phyloP scores from a whole-genome alignment of 2,797 vertebrate genomes.

The Labroides dimidiatus region DNA sequence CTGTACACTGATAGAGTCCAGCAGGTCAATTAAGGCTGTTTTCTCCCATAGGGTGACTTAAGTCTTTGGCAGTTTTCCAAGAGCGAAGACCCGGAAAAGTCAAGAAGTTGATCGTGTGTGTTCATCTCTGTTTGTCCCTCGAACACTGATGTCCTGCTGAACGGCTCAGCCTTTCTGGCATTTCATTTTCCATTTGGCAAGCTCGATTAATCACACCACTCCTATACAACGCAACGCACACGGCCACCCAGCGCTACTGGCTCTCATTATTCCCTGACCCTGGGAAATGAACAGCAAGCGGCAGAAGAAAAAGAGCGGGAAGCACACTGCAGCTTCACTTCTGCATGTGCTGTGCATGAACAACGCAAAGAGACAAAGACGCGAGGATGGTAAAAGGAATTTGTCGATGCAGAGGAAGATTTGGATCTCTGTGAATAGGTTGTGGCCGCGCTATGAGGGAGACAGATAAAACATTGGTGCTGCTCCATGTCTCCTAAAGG shows the following conservation, averaged over 20 bases:
- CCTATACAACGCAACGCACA: constrained; percentile 71
- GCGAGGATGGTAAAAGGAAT: constrained; percentile 19
- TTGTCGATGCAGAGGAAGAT: constrained; percentile 41
- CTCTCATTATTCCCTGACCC: constrained; percentile 66
- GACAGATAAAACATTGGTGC: constrained; percentile 75
- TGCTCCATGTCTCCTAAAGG: constrained; percentile 72
- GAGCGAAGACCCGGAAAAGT: constrained; percentile 68
- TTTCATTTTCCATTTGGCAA: constrained; percentile 83
- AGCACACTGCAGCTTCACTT: constrained; percentile 1
- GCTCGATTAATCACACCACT: constrained; percentile 83
- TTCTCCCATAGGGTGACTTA: constrained; percentile 52
- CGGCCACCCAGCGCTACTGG: constrained; percentile 66
- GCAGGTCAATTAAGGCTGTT: constrained; percentile 71
- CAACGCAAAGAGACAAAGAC: constrained; percentile 24
- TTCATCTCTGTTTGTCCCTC: constrained; percentile 60
- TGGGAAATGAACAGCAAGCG: constrained; percentile 51
- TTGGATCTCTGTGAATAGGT: constrained; percentile 59
- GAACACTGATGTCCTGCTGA: constrained; percentile 67
- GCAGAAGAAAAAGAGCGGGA: constrained; percentile 32
- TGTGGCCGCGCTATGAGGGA: constrained; percentile 47
- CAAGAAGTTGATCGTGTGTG: constrained; percentile 66
- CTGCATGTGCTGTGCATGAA: constrained; percentile 10
- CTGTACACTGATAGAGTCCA: constrained; percentile 46
- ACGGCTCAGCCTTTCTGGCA: constrained; percentile 68
- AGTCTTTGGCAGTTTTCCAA: constrained; percentile 55